Evolutionary conservation across 2,113 vertebrate species (phyloP), one percentile per base, ranked within the genome.

Genomic region (Indicator maculatus): DNA sequence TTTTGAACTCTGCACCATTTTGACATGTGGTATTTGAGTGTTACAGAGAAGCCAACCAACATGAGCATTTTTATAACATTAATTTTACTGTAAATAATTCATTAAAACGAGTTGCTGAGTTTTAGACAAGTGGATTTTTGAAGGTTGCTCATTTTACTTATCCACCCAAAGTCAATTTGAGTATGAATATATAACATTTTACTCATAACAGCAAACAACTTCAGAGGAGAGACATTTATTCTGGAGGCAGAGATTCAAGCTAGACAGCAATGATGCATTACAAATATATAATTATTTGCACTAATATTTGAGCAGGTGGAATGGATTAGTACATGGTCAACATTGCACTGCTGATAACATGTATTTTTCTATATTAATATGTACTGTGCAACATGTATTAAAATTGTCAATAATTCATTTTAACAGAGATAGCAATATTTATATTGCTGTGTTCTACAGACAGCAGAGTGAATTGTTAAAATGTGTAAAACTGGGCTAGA

Each of bases 281-380:
- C 97, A 98, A 98, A 98, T 98, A 98, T 98, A 98, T 98, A 98
- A 98, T 98, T 98, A 98, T 98, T 98, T 98, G 97, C 97, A 98
- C 97, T 98, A 98, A 98, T 98, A 98, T 99, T 99, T 99, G 99
- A 99, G 98, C 99, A 99, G 99, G 99, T 99, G 98, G 98, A 98
- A 98, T 98, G 99, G 99, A 99, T 99, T 99, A 99, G 98, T 97
- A 97, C 97, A 98, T 97, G 97, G 98, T 99, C 99, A 99, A 99
- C 98, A 99, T 98, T 98, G 98, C 89, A 27, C 86, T 97, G 97
- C 97, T 97, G 97, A 98, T 98, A 98, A 98, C 96, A 97, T 98
- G 97, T 97, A 97, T 97, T 98, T 98, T 98, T 97, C 97, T 98
- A 76, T 98, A 98, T 98, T 98, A 98, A 98, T 98, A 98, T 98